phyloP scores from a whole-genome alignment of 2,888 invertebrate species.

The Melanotus villosus region DNA sequence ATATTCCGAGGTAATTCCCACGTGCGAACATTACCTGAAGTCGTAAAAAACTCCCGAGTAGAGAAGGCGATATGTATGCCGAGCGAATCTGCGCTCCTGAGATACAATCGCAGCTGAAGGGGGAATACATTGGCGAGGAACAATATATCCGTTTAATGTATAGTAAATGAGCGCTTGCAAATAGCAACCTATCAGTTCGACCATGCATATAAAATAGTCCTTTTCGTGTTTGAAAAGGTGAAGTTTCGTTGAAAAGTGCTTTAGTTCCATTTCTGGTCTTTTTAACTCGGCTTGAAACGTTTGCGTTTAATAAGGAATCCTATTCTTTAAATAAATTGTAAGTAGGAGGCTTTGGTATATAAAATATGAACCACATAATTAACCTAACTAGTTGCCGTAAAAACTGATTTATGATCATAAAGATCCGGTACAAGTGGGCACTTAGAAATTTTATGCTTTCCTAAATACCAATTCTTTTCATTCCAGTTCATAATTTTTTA shows the following conservation, averaged over 20 bases:
- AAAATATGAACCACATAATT: neutral
- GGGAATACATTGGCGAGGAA: conserved; percentile 64
- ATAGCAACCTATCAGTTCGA: conserved; percentile 50
- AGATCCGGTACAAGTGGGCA: neutral
- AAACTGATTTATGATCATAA: neutral
- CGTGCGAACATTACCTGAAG: conserved; percentile 65
- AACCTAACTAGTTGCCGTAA: neutral
- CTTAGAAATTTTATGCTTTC: neutral
- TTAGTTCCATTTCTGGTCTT: neutral
- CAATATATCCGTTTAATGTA: conserved; percentile 57
- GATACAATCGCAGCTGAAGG: conserved; percentile 63
- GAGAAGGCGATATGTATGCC: conserved; percentile 64
- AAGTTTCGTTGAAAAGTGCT: neutral
- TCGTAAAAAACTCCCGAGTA: conserved; percentile 64
- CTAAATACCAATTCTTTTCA: no score
- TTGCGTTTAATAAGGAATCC: conserved; percentile 15
- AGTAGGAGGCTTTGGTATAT: neutral
- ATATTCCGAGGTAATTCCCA: conserved; percentile 62
- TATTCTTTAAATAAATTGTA: neutral
- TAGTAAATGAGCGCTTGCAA: conserved; percentile 54
- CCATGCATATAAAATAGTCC: conserved; percentile 54
- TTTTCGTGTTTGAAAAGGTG: conserved; percentile 26
- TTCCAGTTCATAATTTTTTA: no score
- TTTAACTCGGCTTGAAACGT: neutral
- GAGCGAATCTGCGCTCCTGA: conserved; percentile 62